Conservation (phyloP, 2,113 vertebrate species). For the Oryzias curvinotus region DNA sequence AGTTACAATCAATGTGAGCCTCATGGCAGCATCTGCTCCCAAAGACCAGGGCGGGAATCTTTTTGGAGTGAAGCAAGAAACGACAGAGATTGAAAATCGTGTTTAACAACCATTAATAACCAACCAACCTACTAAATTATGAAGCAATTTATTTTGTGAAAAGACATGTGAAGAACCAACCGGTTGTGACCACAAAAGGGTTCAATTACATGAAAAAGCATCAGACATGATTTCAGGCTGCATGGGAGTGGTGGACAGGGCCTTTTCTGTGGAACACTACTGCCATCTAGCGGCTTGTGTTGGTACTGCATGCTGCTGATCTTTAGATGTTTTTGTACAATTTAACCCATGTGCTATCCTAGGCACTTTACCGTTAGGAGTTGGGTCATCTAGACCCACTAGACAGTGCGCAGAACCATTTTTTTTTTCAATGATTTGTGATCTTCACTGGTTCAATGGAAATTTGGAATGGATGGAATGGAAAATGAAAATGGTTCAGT, state of each 20-base stretch:
- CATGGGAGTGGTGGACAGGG: conserved; percentile 36
- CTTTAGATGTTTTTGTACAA: background rate
- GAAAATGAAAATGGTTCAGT: too few species aligned
- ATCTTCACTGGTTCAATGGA: too few species aligned
- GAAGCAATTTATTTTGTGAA: conserved; percentile 19
- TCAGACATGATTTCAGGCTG: conserved; percentile 21
- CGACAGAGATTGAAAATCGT: conserved; percentile 8
- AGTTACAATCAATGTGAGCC: conserved; percentile 10
- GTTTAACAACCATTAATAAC: conserved; percentile 13
- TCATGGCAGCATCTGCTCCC: conserved; percentile 7
- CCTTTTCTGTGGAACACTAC: conserved; percentile 44
- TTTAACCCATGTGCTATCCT: too few species aligned
- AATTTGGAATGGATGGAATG: too few species aligned
- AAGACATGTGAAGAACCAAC: conserved; percentile 17
- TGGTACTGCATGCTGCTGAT: background rate
- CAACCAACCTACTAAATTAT: conserved; percentile 10
- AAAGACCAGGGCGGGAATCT: conserved; percentile 14
- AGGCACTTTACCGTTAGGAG: too few species aligned
- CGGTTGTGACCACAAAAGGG: conserved; percentile 2
- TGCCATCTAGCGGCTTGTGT: conserved; percentile 66
- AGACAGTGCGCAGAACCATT: too few species aligned
- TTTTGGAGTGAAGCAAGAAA: conserved; percentile 17
- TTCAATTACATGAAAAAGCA: conserved; percentile 26
- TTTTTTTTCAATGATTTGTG: too few species aligned
- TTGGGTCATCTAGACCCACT: too few species aligned